Evolutionary conservation across 2,888 invertebrate genomes (phyloP).

Genomic region (Clivina fossor): DNA sequence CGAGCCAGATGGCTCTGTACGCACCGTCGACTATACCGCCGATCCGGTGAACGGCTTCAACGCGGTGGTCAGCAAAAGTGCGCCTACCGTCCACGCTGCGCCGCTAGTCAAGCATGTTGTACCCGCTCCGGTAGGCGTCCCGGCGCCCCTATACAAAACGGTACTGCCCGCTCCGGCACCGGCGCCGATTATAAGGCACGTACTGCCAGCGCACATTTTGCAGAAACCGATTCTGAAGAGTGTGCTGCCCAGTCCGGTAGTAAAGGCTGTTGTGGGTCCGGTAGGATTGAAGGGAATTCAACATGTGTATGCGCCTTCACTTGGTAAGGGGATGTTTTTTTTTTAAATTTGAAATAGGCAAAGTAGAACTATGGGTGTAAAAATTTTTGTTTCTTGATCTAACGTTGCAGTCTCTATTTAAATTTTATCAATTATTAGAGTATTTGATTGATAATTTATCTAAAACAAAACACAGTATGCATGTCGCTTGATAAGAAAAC

Average conservation of each 20-base stretch:
- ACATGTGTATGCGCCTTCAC: slow-evolving; percentile 22
- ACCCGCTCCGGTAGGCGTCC: slow-evolving; percentile 52
- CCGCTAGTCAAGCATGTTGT: slow-evolving; percentile 47
- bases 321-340: slow-evolving; percentile 9
- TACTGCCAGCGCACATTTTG: neutral
- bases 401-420: neutral
- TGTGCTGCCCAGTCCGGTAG: slow-evolving; percentile 13
- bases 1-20: slow-evolving; percentile 58
- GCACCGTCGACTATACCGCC: slow-evolving; percentile 62
- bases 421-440: neutral
- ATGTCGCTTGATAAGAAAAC: no score
- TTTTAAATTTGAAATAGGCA: neutral
- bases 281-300: slow-evolving; percentile 27
- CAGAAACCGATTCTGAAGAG: slow-evolving; percentile 1
- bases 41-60: slow-evolving; percentile 62
- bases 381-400: neutral
- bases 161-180: neutral
- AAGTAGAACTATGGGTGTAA: no score
- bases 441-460: no score
- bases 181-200: neutral
- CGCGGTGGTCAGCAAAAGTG: slow-evolving; percentile 59
- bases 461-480: no score
- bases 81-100: slow-evolving; percentile 55
- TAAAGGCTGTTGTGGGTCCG: slow-evolving; percentile 25
- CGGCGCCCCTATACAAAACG: slow-evolving; percentile 44